Percentiles rank a stretch among this genome's conserved stretches.
Evolutionary conservation across 2,888 invertebrate genomes (phyloP).

Genomic region (Meta bourneti): DNA sequence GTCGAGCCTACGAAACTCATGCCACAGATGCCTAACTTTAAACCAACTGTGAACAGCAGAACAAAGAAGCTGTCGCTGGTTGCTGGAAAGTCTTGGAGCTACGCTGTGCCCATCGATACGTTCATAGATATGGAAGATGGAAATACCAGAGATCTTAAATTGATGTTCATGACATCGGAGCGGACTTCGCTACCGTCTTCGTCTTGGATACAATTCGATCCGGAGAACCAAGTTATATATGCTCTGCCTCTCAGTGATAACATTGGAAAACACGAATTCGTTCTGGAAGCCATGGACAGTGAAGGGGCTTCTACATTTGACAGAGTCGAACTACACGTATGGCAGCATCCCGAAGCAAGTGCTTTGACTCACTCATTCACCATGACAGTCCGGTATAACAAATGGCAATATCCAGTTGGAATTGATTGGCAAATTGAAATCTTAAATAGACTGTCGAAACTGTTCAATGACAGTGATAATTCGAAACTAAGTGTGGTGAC

Average conservation of each 20-base stretch:
- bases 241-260: conserved; percentile 90
- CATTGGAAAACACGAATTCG: conserved; percentile 83
- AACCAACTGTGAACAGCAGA: conserved; percentile 88
- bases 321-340: conserved; percentile 86
- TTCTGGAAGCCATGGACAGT: conserved; percentile 90
- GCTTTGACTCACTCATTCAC: conserved; percentile 91
- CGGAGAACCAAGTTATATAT: conserved; percentile 88
- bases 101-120: conserved; percentile 89
- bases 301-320: conserved; percentile 88
- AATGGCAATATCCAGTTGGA: conserved; percentile 73
- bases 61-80: conserved; percentile 88
- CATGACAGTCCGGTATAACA: conserved; percentile 83
- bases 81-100: conserved; percentile 90
- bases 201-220: conserved; percentile 93
- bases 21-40: conserved; percentile 83
- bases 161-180: conserved; percentile 84
- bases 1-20: conserved; percentile 66
- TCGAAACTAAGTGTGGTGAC: conserved; percentile 77
- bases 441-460: conserved; percentile 84
- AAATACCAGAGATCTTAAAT: conserved; percentile 86
- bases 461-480: conserved; percentile 88
- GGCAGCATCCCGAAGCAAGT: conserved; percentile 89
- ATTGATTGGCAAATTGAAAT: conserved; percentile 77
- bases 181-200: conserved; percentile 84
- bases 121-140: conserved; percentile 92